Evolutionary conservation across 2,888 invertebrate species (phyloP), one percentile per base, ranked within the genome.

Genomic region (Sinohyriopsis cumingii): DNA sequence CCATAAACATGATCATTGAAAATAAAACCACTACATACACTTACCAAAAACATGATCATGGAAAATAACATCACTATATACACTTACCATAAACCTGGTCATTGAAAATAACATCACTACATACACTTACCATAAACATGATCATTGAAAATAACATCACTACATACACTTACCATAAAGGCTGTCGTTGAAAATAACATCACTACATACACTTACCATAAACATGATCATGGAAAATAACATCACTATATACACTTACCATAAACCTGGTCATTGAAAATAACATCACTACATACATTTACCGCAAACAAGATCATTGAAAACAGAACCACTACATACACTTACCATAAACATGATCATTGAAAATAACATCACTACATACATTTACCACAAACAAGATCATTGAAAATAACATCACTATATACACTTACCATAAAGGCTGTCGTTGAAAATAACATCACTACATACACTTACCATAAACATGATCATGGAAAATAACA

Each of bases 1-100:
- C 83, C 78, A 64, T 82, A 82, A 2, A 78, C 75, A 24, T 72
- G 60, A 63, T 78, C 73, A 62, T 81, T 83, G n/a, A n/a, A n/a
- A n/a, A n/a, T n/a, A n/a, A n/a, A n/a, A 25, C 2, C 25, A 25
- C 2, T 25, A 3, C 28, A 28, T 28, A 28, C 28, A 28, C 28
- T 28, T 28, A 28, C 28, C 28, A 28, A 28, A 28, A 28, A 60
- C 22, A 19, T 33, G 22, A 57, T 33, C 28, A 9, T 64, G 55
- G 7, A 28, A 65, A 5, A 25, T 33, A 22, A 65, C 7, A 64
- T 56, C 18, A 25, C 25, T 56, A 24, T 20, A 57, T n/a, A 60
- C 15, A 55, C 73, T 59, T 70, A 83, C 83, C 78, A 64, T 82
- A 82, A 2, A 78, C 75, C n/a, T 72, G 60, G 62, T 78, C 73